These are phyloP conservation scores for Manis javanica DNA, from an alignment of 2,797 vertebrate species.

Conservation along the genomic window DNA sequence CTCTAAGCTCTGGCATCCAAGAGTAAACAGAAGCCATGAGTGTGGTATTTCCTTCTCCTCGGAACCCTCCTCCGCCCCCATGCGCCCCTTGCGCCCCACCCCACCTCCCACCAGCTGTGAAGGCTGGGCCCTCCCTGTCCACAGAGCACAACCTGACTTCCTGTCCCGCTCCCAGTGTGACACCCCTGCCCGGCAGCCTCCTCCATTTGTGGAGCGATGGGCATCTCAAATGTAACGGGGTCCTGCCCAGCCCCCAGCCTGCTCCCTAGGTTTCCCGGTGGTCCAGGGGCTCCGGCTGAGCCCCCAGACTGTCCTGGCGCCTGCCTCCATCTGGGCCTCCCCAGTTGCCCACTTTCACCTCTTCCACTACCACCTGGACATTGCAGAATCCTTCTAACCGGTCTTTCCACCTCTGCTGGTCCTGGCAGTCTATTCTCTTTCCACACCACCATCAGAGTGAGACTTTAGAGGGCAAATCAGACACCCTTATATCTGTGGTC, in stretches of 20 bases:
- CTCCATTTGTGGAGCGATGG: too few relatives aligned
- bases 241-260: background rate
- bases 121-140: fast-evolving
- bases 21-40: fast-evolving
- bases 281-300: background rate
- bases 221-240: background rate
- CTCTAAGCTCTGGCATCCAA: background rate
- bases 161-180: background rate
- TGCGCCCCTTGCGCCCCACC: too few relatives aligned
- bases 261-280: background rate
- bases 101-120: too few relatives aligned
- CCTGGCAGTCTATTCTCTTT: background rate
- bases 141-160: background rate
- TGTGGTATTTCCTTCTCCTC: background rate
- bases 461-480: background rate
- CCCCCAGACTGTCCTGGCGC: fast-evolving
- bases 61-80: background rate
- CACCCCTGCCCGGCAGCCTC: background rate
- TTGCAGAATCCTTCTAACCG: fast-evolving
- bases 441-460: background rate
- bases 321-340: background rate
- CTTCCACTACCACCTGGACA: background rate
- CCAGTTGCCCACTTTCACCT: background rate
- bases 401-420: background rate
- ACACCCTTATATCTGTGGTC: background rate